phyloP scores from a whole-genome alignment of 2,113 vertebrate genomes.

The Amazona guildingii region DNA sequence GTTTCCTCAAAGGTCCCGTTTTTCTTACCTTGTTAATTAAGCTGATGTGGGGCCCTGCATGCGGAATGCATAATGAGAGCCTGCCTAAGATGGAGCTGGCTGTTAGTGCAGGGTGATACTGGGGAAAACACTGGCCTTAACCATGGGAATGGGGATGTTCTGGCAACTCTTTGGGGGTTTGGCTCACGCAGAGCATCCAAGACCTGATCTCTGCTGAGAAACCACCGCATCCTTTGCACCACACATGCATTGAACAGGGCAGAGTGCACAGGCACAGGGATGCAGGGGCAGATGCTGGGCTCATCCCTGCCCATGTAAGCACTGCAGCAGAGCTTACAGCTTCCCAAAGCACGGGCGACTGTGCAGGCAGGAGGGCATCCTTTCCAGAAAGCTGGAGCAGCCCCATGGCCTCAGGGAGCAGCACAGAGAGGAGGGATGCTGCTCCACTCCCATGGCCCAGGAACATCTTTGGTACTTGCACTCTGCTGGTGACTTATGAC shows the following conservation, averaged over 20 bases:
- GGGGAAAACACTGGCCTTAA: not conserved
- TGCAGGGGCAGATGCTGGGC: not conserved
- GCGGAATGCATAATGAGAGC: conserved; percentile 33
- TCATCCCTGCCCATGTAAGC: not conserved
- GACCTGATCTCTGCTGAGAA: not conserved
- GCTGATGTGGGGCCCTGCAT: conserved; percentile 11
- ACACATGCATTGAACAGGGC: fast-evolving
- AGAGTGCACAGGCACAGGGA: fast-evolving
- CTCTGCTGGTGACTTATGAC: not conserved
- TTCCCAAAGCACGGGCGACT: not conserved
- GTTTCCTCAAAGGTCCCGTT: conserved; percentile 54
- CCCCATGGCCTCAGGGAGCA: not conserved
- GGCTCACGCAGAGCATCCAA: not conserved
- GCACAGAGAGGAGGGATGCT: fast-evolving
- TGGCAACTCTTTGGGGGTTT: not conserved
- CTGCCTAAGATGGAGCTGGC: not conserved
- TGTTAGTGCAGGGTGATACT: not conserved
- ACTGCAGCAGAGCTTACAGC: fast-evolving
- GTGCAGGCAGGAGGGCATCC: fast-evolving
- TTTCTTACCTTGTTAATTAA: conserved; percentile 70
- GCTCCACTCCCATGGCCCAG: not conserved
- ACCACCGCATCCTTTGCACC: not conserved
- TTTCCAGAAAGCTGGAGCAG: not conserved
- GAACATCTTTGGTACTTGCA: not conserved
- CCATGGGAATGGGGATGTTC: not conserved